These are phyloP conservation scores for Tigriopus californicus DNA, from an alignment of 2,888 invertebrate species.

Conservation along the genomic window DNA sequence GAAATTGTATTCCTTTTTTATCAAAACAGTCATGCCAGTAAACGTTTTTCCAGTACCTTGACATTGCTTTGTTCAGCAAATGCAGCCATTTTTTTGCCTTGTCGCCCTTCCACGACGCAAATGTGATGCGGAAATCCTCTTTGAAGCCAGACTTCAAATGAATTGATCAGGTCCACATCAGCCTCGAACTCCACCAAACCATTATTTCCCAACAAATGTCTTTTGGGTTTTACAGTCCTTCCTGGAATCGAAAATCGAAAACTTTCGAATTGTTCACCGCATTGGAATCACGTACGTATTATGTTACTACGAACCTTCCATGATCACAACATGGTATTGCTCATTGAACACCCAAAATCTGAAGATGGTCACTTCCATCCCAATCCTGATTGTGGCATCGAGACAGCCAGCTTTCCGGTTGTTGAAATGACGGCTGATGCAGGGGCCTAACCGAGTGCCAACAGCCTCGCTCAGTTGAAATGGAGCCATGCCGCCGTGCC, in stretches of 20 bases:
- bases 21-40: too few species aligned
- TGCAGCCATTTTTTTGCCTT: neutral
- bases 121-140: conserved; percentile 10
- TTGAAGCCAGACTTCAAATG: conserved; percentile 2
- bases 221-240: neutral
- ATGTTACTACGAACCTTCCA: conserved; percentile 1
- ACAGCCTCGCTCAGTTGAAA: conserved; percentile 1
- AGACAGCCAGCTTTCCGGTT: conserved; percentile 5
- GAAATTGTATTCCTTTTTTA: too few species aligned
- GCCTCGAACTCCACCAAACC: conserved; percentile 1
- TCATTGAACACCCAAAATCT: conserved; percentile 12
- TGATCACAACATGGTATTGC: neutral
- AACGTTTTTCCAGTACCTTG: too few species aligned
- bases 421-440: conserved; percentile 10
- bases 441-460: neutral
- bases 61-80: too few species aligned
- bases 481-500: conserved; percentile 15
- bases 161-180: neutral
- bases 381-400: conserved; percentile 11
- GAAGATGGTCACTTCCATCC: conserved; percentile 7
- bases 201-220: conserved; percentile 8
- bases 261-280: too few species aligned
- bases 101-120: conserved; percentile 2
- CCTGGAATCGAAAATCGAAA: neutral
- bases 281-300: too few species aligned